Percentiles rank a stretch among this genome's conserved stretches.
Conservation (phyloP, 53 echinoderm and acorn worm genomes). For the Hippasteria phrygiana region DNA sequence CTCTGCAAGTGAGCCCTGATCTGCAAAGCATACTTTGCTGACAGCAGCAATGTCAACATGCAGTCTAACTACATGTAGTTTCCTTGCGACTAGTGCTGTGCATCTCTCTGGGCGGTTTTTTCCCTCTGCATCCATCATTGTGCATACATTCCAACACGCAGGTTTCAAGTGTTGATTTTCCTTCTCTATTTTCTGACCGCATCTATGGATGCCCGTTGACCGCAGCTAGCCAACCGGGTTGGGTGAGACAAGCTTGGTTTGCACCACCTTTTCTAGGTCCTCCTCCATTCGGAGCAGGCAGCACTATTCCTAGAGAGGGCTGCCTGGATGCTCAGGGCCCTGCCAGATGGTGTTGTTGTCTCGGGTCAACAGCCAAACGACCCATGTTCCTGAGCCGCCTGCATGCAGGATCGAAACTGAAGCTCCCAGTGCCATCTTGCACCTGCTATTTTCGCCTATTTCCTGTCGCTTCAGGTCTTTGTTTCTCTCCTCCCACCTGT, state of each 20-base stretch:
- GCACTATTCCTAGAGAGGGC: too few relatives aligned
- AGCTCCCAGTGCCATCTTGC: too few relatives aligned
- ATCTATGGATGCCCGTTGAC: conserved; percentile 64
- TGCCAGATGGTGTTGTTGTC: too few relatives aligned
- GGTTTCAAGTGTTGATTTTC: conserved; percentile 32
- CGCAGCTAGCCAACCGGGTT: conserved; percentile 69
- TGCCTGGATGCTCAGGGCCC: too few relatives aligned
- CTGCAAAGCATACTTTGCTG: conserved; percentile 67
- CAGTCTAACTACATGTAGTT: conserved; percentile 45
- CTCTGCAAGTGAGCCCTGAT: conserved; percentile 58
- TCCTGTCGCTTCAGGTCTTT: neutral
- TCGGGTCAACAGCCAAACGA: too few relatives aligned
- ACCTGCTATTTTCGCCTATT: too few relatives aligned
- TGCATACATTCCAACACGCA: conserved; percentile 69
- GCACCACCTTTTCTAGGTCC: conserved; percentile 73
- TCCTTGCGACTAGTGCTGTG: conserved; percentile 49
- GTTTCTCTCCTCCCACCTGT: neutral
- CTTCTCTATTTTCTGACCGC: conserved; percentile 55
- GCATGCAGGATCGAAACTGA: too few relatives aligned
- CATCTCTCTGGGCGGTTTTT: conserved; percentile 57
- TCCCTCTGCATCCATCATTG: conserved; percentile 53
- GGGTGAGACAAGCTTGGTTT: conserved; percentile 73
- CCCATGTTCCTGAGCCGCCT: too few relatives aligned
- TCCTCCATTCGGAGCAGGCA: conserved; percentile 40
- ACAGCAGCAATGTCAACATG: conserved; percentile 70